A percentile compares a stretch with the other conserved stretches of the same genome.
These are phyloP conservation scores for Clinocottus analis DNA, from an alignment of 2,113 vertebrate genomes.

Conservation along the genomic window DNA sequence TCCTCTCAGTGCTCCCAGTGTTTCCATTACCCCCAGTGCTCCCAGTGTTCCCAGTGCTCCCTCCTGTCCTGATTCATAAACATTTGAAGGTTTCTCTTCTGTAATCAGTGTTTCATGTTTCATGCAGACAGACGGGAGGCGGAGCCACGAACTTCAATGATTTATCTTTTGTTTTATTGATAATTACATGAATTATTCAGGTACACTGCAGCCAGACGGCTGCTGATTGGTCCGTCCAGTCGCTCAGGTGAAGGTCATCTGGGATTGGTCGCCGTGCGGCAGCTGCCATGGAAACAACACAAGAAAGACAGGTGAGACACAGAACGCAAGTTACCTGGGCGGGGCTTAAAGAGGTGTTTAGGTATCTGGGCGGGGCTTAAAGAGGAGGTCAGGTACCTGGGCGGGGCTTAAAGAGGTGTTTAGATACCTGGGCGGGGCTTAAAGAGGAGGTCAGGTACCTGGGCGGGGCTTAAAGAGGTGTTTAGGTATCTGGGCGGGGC, in stretches of 20 bases:
- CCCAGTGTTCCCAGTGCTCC: too few species aligned
- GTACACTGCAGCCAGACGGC: slow-evolving; percentile 23
- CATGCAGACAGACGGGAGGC: slow-evolving; percentile 26
- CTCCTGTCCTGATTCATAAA: too few species aligned
- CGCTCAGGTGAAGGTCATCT: slow-evolving; percentile 13
- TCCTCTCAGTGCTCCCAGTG: too few species aligned
- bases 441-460: background rate
- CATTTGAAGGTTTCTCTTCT: too few species aligned
- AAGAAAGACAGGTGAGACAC: background rate
- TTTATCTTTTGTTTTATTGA: slow-evolving; percentile 64
- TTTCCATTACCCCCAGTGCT: too few species aligned
- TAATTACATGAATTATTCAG: slow-evolving; percentile 66
- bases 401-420: background rate
- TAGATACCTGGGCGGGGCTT: background rate
- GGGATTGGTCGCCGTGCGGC: slow-evolving; percentile 15
- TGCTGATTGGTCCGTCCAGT: slow-evolving; percentile 56
- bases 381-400: background rate
- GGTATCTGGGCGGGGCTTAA: background rate
- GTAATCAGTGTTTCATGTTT: too few species aligned
- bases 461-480: background rate
- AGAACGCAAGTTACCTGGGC: accelerated
- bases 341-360: background rate
- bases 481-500: background rate
- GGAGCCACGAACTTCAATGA: slow-evolving; percentile 44
- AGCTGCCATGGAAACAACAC: slow-evolving; percentile 8